phyloP scores from a whole-genome alignment of 2,888 invertebrate genomes.

The Apantesis nais region DNA sequence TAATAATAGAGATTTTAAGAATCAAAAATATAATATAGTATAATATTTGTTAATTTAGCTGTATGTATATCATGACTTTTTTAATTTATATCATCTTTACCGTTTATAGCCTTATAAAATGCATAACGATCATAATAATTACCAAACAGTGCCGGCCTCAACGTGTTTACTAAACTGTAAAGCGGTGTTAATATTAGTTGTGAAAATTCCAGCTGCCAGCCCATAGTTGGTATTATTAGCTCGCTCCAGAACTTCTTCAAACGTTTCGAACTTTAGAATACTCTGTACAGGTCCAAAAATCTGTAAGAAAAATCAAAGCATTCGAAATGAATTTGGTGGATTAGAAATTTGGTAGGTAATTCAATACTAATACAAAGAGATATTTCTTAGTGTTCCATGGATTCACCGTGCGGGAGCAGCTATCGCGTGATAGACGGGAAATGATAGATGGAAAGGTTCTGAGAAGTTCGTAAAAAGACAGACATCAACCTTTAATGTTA shows the following conservation, averaged over 20 bases:
- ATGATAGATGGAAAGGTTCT: not conserved
- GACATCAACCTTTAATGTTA: not conserved
- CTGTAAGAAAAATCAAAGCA: constrained; percentile 66
- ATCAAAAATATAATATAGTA: not conserved
- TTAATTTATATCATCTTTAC: not conserved
- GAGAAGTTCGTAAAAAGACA: not conserved
- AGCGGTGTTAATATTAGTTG: constrained; percentile 91
- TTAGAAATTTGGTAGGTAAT: no score
- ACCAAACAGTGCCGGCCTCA: constrained; percentile 93
- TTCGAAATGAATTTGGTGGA: not conserved
- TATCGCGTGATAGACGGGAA: no score
- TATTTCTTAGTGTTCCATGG: no score
- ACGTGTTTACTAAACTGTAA: constrained; percentile 90
- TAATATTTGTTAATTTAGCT: no score
- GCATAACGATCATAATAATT: constrained; percentile 23
- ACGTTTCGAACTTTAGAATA: constrained; percentile 91
- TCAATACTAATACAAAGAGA: no score
- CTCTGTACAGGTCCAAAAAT: constrained; percentile 97
- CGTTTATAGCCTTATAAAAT: not conserved
- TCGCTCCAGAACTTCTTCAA: constrained; percentile 92
- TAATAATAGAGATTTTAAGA: no score
- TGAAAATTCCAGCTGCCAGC: constrained; percentile 93
- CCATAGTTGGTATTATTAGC: constrained; percentile 93
- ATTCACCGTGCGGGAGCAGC: no score
- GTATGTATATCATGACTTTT: no score